Evolutionary conservation across 2,113 vertebrate genomes (phyloP), one percentile per base, ranked within the genome.

Genomic region (Rutilus rutilus): DNA sequence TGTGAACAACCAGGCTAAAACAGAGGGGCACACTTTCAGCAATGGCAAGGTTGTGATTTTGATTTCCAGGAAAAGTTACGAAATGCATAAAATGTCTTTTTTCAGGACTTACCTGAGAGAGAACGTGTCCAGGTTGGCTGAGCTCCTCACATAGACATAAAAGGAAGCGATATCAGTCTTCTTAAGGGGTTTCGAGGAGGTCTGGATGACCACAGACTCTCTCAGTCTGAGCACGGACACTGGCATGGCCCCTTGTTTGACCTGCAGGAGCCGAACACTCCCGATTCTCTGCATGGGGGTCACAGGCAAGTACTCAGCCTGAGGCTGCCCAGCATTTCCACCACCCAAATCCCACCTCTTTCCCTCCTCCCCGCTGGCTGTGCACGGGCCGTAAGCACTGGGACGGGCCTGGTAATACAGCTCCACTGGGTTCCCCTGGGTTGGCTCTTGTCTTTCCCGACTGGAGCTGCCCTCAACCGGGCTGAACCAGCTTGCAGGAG

Each of bases 251-350:
- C 92, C 94, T 39, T 90, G 93, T 0, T 15, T 94, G 0, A 94
- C 92, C 94, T 97, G 96, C 75, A 95, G 95, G 0, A 99, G 97
- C 62, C 94, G 96, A 11, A 98, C 95, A 0, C 96, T 98, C 8
- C 97, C 97, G 1, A 99, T 98, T 88, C 97, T 95, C 90, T 96
- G 96, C 94, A 98, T 92, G 19, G 97, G 95, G 0, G 96, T 96
- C 2, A 94, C 93, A 0, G 95, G 94, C 0, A 94, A 82, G 78
- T 96, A 96, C 4, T 96, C 96, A 0, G 92, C 11, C 62, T 95
- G 93, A 0, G 86, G 90, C 52, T 42, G 95, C 65, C 94, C 94
- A 87, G 80, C 83, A 0, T 52, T 42, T 27, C 91, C 94, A 7
- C 5, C 90, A 42, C 84, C 87, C 84, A 39, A 2, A 8, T 78